Evolutionary conservation across 2,888 invertebrate genomes (phyloP), one percentile per base, ranked within the genome.

Genomic region (Brenthis ino): DNA sequence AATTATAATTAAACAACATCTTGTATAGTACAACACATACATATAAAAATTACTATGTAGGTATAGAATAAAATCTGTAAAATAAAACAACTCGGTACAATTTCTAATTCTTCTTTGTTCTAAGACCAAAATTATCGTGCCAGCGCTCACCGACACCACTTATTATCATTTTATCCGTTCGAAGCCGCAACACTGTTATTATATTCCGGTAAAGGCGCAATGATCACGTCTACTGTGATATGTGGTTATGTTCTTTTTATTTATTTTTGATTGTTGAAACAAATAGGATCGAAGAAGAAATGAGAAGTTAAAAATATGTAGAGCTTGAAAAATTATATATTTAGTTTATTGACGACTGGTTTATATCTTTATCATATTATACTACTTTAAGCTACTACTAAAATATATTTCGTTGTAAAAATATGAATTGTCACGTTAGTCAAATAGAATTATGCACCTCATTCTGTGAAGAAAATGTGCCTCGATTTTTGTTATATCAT

Each of bases 101-200:
- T 16, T 56, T 64, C 48, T 6, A 50, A 48, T 5, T 6, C n/a
- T 20, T 28, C 12, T 56, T n/a, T 67, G 51, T 56, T 67, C 67
- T 61, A 55, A 43, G 67, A 48, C 50, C 24, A 48, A 56, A 61
- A 83, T 85, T 85, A 85, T 82, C 82, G 77, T 82, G 82, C 83
- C 80, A 84, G 83, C 82, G 82, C 83, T 83, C 77, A 75, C 77
- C 77, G 71, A 80, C 77, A 82, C 85, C 83, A 78, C 84, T 88
- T 84, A 89, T 91, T 89, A 91, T 85, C 82, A 85, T 88, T 86
- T 87, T 85, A 89, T 86, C 82, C 85, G 85, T 84, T 85, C 82
- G 77, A 76, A 77, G 79, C 80, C 74, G 80, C 84, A 87, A 83
- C 86, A 88, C 89, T 91, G 86, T 91, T 89, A 91, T 92, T 91